These are phyloP conservation scores for Zeugodacus cucurbitae DNA, from an alignment of 1,140 invertebrate genomes.

Conservation along the genomic window DNA sequence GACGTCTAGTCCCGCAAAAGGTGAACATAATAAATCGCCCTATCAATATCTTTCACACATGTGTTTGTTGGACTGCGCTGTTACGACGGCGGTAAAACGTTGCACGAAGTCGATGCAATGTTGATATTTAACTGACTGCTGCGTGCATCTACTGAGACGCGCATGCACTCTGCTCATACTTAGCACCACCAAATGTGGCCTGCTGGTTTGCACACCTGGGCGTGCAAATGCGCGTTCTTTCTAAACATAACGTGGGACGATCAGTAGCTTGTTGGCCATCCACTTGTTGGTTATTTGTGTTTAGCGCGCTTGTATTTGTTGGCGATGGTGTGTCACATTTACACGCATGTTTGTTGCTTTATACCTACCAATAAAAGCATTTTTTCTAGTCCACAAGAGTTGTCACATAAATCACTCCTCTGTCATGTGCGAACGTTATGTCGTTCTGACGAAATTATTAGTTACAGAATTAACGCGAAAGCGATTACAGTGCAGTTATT, in stretches of 20 bases:
- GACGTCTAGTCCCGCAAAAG: not conserved
- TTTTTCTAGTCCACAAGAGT: too few relatives aligned
- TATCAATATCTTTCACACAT: slow-evolving; percentile 39
- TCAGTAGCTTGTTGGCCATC: too few relatives aligned
- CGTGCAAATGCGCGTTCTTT: not conserved
- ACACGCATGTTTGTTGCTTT: not conserved
- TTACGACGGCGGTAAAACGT: not conserved
- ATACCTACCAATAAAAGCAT: not conserved
- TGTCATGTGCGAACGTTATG: slow-evolving; percentile 29
- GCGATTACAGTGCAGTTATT: not conserved
- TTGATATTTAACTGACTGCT: not conserved
- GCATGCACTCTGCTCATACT: not conserved
- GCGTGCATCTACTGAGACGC: not conserved
- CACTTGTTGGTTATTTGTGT: not conserved
- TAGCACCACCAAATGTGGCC: not conserved
- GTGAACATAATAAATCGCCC: slow-evolving; percentile 41
- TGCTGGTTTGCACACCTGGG: not conserved
- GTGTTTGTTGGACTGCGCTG: not conserved
- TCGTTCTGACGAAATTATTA: not conserved
- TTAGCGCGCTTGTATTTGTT: not conserved
- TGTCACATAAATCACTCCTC: slow-evolving; percentile 16
- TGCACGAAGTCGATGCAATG: not conserved
- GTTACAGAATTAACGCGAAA: not conserved
- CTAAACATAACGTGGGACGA: too few relatives aligned
- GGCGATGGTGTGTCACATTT: not conserved